Conservation (phyloP, 2,888 invertebrate species). For the Drymonia ruficornis region DNA sequence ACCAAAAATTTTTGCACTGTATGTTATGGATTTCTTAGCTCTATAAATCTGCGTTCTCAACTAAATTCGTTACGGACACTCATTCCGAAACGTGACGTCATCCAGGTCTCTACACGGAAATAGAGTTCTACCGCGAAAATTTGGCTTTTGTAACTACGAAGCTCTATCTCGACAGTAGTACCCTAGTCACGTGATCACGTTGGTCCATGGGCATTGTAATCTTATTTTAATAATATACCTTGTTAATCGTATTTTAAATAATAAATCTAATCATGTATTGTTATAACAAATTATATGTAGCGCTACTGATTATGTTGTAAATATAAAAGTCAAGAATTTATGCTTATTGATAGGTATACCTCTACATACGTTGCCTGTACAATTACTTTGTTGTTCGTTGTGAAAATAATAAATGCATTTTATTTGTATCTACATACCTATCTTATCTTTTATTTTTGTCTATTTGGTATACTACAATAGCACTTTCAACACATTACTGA, state of each 20-base stretch:
- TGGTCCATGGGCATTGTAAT: too few species aligned
- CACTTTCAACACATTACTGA: too few species aligned
- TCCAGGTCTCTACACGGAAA: neutral
- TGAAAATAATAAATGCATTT: neutral
- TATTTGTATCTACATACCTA: neutral
- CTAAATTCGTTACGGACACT: too few species aligned
- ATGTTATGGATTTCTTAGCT: too few species aligned
- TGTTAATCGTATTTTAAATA: neutral
- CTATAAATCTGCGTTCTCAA: too few species aligned
- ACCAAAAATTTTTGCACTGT: too few species aligned
- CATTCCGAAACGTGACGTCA: neutral
- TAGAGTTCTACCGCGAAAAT: too few species aligned
- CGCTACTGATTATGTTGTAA: constrained; percentile 3
- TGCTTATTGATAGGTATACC: neutral
- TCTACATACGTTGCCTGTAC: neutral
- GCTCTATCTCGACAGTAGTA: too few species aligned
- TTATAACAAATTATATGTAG: neutral
- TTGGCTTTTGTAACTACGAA: too few species aligned
- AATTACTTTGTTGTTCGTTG: neutral
- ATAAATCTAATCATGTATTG: constrained; percentile 10
- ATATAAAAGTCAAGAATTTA: neutral
- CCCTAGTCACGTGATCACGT: too few species aligned
- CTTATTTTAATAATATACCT: neutral
- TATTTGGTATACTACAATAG: too few species aligned
- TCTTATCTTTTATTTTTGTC: too few species aligned